Evolutionary conservation across 30 jellyfish, hydroid and myxozoan genomes (phyloP).

Genomic region (Hydractinia echinata): DNA sequence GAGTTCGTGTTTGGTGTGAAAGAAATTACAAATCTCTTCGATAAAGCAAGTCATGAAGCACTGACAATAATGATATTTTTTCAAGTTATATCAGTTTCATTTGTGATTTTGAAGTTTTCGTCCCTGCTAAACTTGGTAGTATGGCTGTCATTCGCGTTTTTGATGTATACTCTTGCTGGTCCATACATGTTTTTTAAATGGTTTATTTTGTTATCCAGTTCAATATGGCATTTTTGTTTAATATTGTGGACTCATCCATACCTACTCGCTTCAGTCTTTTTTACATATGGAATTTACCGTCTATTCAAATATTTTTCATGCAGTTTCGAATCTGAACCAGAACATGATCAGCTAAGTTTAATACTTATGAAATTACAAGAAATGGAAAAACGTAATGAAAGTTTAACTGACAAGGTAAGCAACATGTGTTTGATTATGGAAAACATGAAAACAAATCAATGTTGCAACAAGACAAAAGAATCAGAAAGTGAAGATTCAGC

Average conservation of each 20-base stretch:
- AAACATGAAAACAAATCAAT: neutral
- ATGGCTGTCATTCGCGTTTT: conserved; percentile 15
- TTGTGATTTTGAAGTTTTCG: neutral
- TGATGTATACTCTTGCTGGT: conserved; percentile 11
- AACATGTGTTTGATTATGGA: neutral
- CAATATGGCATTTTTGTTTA: conserved; percentile 8
- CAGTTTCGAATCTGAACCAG: no score
- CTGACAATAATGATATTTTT: neutral
- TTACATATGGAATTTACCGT: neutral
- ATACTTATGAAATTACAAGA: no score
- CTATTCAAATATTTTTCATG: no score
- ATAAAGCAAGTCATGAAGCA: conserved; percentile 12
- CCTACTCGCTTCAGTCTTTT: neutral
- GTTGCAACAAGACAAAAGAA: neutral
- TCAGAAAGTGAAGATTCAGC: neutral
- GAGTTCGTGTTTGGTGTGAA: neutral
- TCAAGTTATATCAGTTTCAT: conserved; percentile 8
- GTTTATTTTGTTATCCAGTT: neutral
- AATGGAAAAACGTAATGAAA: neutral
- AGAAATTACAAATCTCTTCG: neutral
- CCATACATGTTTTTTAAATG: conserved; percentile 4
- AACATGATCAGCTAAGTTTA: no score
- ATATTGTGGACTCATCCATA: conserved; percentile 16
- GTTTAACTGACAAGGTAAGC: neutral
- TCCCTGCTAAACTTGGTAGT: neutral